A percentile compares a stretch with the other conserved stretches of the same genome.
These are phyloP conservation scores for Macrobrachium nipponense DNA, from an alignment of 1,140 invertebrate species.

Conservation along the genomic window DNA sequence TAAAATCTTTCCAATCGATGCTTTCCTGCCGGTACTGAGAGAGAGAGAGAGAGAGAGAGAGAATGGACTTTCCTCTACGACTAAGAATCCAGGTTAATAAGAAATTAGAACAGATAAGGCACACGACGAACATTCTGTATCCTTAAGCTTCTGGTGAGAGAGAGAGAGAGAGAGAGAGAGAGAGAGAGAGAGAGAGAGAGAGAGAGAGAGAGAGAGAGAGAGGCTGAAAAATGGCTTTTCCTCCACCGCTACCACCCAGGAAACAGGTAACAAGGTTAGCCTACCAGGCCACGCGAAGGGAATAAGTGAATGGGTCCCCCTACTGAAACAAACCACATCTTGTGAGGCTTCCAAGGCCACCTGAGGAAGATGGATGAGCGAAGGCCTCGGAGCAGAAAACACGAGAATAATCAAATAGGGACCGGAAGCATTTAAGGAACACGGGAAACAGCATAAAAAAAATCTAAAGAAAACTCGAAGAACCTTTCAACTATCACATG, in stretches of 20 bases:
- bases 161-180: not conserved
- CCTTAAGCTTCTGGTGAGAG: too few relatives aligned
- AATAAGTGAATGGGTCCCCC: not conserved
- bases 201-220: not conserved
- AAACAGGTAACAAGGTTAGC: too few relatives aligned
- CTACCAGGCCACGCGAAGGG: not conserved
- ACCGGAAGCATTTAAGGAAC: too few relatives aligned
- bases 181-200: not conserved
- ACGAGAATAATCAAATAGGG: too few relatives aligned
- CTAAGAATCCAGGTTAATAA: not conserved
- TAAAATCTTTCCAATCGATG: too few relatives aligned
- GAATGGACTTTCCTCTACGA: not conserved
- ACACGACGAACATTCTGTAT: not conserved
- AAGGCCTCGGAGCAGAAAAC: too few relatives aligned
- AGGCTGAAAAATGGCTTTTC: not conserved
- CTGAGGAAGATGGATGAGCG: too few relatives aligned
- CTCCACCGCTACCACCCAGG: too few relatives aligned
- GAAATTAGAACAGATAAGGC: not conserved
- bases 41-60: constrained; percentile 14
- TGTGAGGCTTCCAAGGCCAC: too few relatives aligned
- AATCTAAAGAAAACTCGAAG: too few relatives aligned
- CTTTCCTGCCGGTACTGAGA: not conserved
- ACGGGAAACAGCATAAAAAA: too few relatives aligned
- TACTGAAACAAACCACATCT: not conserved
- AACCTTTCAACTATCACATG: too few relatives aligned